Conservation (phyloP, 2,113 vertebrate genomes). For the Erythrocercus mccallii region DNA sequence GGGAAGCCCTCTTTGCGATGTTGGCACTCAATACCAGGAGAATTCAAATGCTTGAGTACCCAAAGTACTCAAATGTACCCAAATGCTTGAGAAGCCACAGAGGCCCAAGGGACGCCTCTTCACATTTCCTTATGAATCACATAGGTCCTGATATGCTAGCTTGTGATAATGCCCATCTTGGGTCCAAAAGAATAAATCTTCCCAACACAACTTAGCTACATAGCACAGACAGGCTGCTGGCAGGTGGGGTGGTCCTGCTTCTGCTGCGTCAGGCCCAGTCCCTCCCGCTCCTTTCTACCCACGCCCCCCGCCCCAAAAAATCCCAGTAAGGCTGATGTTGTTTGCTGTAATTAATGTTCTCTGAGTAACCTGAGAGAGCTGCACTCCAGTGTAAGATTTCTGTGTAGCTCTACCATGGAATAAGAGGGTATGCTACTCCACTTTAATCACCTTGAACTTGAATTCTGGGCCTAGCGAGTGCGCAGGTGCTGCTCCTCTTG, state of each 20-base stretch:
- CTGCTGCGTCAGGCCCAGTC: neutral
- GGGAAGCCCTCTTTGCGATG: neutral
- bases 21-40: neutral
- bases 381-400: neutral
- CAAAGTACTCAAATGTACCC: too few relatives aligned
- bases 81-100: neutral
- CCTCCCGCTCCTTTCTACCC: neutral
- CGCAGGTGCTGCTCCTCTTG: neutral
- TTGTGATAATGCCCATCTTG: neutral
- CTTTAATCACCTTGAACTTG: neutral
- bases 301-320: fast-evolving
- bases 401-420: neutral
- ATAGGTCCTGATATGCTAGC: neutral
- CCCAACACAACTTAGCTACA: neutral
- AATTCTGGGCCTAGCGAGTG: neutral
- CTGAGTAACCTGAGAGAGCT: neutral
- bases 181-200: neutral
- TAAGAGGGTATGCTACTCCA: neutral
- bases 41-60: too few relatives aligned
- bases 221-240: neutral
- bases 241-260: neutral
- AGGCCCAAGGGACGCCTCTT: neutral
- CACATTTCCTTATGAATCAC: neutral
- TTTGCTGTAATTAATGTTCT: neutral
- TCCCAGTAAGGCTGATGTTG: neutral